These are phyloP conservation scores for Florisuga fusca DNA, from an alignment of 2,797 vertebrate genomes.

Conservation along the genomic window DNA sequence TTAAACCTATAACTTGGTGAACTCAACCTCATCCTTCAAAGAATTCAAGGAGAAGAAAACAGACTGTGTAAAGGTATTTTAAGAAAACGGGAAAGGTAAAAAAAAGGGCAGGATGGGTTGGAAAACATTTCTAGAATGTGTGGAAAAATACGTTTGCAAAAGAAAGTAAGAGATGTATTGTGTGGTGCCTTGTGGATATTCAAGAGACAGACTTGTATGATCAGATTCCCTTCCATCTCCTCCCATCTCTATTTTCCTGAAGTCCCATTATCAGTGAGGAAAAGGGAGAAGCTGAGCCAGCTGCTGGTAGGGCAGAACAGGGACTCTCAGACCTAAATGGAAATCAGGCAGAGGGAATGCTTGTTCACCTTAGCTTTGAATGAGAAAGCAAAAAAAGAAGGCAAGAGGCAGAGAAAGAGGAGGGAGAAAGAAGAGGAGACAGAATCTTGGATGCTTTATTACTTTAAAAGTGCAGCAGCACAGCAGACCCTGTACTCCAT, in stretches of 20 bases:
- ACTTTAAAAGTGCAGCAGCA: background rate
- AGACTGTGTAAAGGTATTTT: background rate
- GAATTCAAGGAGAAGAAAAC: too few species aligned
- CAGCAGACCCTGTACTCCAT: background rate
- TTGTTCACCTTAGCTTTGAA: background rate
- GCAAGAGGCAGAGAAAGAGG: background rate
- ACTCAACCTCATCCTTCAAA: background rate
- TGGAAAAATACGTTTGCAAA: background rate
- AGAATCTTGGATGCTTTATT: background rate
- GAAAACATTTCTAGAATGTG: background rate
- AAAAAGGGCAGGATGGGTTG: background rate
- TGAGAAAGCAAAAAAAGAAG: background rate
- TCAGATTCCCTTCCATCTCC: background rate
- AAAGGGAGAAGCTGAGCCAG: background rate
- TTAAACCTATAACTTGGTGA: background rate
- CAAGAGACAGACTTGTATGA: background rate
- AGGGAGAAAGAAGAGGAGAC: background rate
- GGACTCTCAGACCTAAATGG: background rate
- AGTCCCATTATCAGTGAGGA: background rate
- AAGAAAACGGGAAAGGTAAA: background rate
- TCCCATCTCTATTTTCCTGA: background rate
- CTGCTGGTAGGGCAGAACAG: background rate
- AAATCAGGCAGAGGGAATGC: background rate
- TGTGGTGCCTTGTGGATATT: background rate
- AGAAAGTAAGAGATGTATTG: background rate